phyloP scores from a whole-genome alignment of 2,113 vertebrate genomes.

The Morone chrysops region DNA sequence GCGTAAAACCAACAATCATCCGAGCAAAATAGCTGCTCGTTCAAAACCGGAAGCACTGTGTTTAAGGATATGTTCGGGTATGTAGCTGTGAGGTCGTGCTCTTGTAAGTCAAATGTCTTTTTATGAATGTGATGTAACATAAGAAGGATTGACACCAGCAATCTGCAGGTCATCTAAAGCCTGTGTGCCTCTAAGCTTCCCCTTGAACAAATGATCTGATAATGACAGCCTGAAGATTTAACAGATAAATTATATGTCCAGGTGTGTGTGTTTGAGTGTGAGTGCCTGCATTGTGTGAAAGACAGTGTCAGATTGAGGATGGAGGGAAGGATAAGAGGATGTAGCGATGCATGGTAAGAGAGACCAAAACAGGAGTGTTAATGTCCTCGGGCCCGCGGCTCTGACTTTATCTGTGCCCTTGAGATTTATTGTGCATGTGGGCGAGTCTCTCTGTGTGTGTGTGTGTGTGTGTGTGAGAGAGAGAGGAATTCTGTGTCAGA shows the following conservation, averaged over 20 bases:
- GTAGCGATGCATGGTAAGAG: slow-evolving; percentile 66
- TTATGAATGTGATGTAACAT: slow-evolving; percentile 37
- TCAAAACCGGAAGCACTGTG: slow-evolving; percentile 51
- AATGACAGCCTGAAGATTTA: slow-evolving; percentile 72
- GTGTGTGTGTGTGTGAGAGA: slow-evolving; percentile 7
- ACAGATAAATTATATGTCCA: slow-evolving; percentile 55
- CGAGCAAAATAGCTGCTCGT: slow-evolving; percentile 2
- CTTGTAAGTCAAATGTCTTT: slow-evolving; percentile 49
- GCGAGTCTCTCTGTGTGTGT: slow-evolving; percentile 13
- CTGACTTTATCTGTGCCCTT: slow-evolving; percentile 79
- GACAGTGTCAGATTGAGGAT: slow-evolving; percentile 50
- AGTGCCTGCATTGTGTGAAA: slow-evolving; percentile 33
- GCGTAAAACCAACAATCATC: slow-evolving; percentile 45
- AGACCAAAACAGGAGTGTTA: slow-evolving; percentile 72
- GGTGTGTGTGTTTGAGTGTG: slow-evolving; percentile 54
- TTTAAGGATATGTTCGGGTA: slow-evolving; percentile 34
- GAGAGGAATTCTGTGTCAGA: slow-evolving; percentile 3
- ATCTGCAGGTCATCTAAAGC: slow-evolving; percentile 36
- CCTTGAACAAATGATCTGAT: slow-evolving; percentile 69
- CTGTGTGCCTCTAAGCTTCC: slow-evolving; percentile 35
- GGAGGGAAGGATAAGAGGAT: slow-evolving; percentile 53
- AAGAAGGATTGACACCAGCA: slow-evolving; percentile 40
- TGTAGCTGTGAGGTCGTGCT: slow-evolving; percentile 35
- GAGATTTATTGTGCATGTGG: slow-evolving; percentile 61
- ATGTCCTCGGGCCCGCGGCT: slow-evolving; percentile 61